Evolutionary conservation across 1,140 invertebrate species (phyloP), one percentile per base, ranked within the genome.

Genomic region (Cotesia chilonis): DNA sequence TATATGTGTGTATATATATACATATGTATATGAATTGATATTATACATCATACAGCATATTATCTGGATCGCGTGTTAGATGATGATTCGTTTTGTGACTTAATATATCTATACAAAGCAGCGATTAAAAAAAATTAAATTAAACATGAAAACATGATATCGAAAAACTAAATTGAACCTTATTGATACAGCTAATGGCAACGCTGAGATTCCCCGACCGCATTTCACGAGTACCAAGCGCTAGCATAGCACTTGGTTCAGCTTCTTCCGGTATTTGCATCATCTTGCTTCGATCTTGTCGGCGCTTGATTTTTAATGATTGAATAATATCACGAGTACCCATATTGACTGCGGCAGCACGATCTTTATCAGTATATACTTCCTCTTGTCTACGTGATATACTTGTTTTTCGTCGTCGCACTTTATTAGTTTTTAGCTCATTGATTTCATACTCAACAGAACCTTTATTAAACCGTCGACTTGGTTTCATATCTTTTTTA

Each of bases 361-460:
- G 85, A 82, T 96, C 95, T 80, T 96, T 96, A 82, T 96, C 95
- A 7, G 94, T 96, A 80, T 96, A 96, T 10, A 94, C 83, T 80
- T 96, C 94, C 71, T 94, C 92, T 76, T 93, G 83, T 0, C 84
- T 81, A 9, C 79, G 75, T 4, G 68, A 74, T 0, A 82, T 77
- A 60, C 80, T 91, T 63, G 79, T 83, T 35, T 78, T 78, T 4
- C 82, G 76, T 28, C 82, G 78, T 74, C 82, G 79, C 60, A 72
- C 78, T 71, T 81, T 85, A n/a, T 88, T 88, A 17, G 89, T 88
- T 35, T 90, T 88, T 73, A 88, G 84, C 36, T 89, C 87, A 9
- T 86, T 88, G 77, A 85, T 85, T 88, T 86, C 85, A 60, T 82
- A 77, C 65, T 80, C 69, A 1, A 79, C 36, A 65, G 75, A 70